phyloP scores from a whole-genome alignment of 37 sponge, comb jelly and placozoan species.

The Lycopodina hypogea region DNA sequence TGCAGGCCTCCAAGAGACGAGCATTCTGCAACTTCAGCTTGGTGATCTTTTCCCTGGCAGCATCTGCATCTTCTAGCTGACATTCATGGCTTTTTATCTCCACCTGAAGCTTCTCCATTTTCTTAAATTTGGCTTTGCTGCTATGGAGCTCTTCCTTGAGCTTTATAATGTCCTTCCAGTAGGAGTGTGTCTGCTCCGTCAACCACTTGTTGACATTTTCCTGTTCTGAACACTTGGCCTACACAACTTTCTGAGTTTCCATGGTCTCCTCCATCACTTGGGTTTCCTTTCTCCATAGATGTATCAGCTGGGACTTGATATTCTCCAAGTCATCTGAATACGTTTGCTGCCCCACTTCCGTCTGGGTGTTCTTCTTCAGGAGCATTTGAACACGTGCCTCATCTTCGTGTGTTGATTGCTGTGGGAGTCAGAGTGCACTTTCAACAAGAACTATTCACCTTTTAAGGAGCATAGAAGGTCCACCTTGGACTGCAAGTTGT shows the following conservation, averaged over 20 bases:
- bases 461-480: conserved; percentile 34
- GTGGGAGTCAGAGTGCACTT: conserved; percentile 59
- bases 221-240: conserved; percentile 76
- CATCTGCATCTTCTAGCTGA: conserved; percentile 34
- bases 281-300: conserved; percentile 53
- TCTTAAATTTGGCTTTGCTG: conserved; percentile 34
- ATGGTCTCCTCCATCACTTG: conserved; percentile 71
- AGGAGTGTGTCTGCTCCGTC: conserved; percentile 42
- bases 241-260: conserved; percentile 58
- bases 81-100: conserved; percentile 25
- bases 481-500: conserved; percentile 51
- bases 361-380: conserved; percentile 76
- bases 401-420: conserved; percentile 66
- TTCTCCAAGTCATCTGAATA: conserved; percentile 31
- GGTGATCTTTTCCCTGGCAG: conserved; percentile 43
- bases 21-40: conserved; percentile 78
- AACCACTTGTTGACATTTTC: conserved; percentile 71
- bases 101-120: conserved; percentile 21
- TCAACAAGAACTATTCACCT: conserved; percentile 59
- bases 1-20: conserved; percentile 59
- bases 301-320: conserved; percentile 31
- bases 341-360: conserved; percentile 73
- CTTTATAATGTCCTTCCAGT: conserved; percentile 56
- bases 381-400: conserved; percentile 61
- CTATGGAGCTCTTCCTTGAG: conserved; percentile 69